Percentiles rank a stretch among this genome's conserved stretches.
Evolutionary conservation across 2,888 invertebrate genomes (phyloP).

Genomic region (Drosophila tanythrix): DNA sequence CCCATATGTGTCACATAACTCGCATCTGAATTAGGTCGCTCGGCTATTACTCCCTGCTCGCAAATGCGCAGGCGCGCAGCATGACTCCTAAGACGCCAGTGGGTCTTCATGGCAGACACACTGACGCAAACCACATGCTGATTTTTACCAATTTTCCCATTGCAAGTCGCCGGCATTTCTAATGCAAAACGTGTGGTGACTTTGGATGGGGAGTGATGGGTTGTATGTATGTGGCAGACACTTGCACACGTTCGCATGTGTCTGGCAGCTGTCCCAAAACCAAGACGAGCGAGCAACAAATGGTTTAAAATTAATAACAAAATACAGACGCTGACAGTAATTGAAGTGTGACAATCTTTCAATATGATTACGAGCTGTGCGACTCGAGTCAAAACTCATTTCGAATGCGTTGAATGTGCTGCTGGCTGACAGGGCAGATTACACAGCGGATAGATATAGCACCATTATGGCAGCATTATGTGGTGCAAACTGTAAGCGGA

Average conservation of each 20-base stretch:
- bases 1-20: slow-evolving; percentile 70
- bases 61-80: slow-evolving; percentile 75
- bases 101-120: slow-evolving; percentile 53
- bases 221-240: neutral
- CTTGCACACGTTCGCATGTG: slow-evolving; percentile 16
- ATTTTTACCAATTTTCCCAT: slow-evolving; percentile 40
- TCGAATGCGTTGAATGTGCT: slow-evolving; percentile 38
- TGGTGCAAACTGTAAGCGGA: slow-evolving; percentile 45
- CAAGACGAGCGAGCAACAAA: slow-evolving; percentile 26
- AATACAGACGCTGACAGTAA: slow-evolving; percentile 66
- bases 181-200: slow-evolving; percentile 75
- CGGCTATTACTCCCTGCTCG: neutral
- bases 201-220: neutral
- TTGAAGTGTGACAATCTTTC: slow-evolving; percentile 73
- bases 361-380: slow-evolving; percentile 62
- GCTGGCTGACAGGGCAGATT: slow-evolving; percentile 45
- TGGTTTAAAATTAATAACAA: slow-evolving; percentile 67
- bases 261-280: slow-evolving; percentile 5
- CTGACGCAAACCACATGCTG: slow-evolving; percentile 74
- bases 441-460: slow-evolving; percentile 31
- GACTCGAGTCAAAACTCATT: slow-evolving; percentile 55
- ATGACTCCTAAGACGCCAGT: slow-evolving; percentile 49
- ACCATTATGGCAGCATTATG: slow-evolving; percentile 19
- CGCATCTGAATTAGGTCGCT: slow-evolving; percentile 56
- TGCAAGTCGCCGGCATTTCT: slow-evolving; percentile 55